A percentile compares a stretch with the other conserved stretches of the same genome.
phyloP scores from a whole-genome alignment of 2,888 invertebrate genomes.

The Amphimallon solstitiale region DNA sequence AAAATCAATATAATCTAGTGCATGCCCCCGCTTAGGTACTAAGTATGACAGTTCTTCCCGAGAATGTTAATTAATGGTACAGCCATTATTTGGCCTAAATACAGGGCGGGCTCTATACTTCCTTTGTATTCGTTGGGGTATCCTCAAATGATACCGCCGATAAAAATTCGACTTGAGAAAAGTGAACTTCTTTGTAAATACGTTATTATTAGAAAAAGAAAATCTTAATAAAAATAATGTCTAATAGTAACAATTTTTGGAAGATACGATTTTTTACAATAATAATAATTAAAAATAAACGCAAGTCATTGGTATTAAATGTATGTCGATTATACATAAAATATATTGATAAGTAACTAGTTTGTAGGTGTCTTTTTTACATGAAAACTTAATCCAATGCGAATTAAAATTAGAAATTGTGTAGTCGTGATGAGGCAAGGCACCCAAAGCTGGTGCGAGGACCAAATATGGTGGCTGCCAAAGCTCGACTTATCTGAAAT shows the following conservation, averaged over 20 bases:
- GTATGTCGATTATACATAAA: constrained; percentile 51
- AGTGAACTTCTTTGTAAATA: constrained; percentile 10
- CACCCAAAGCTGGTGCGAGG: constrained; percentile 62
- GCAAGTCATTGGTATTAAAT: constrained; percentile 40
- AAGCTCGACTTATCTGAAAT: constrained; percentile 47
- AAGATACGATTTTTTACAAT: constrained; percentile 20
- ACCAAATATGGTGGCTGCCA: constrained; percentile 57
- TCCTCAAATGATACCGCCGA: background rate
- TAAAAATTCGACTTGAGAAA: constrained; percentile 20
- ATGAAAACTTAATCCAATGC: constrained; percentile 55
- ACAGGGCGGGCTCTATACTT: constrained; percentile 52
- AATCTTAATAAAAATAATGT: constrained; percentile 16
- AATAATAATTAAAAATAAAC: constrained; percentile 16
- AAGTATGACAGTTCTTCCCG: constrained; percentile 53
- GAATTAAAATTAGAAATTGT: constrained; percentile 52
- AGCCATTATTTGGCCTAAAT: constrained; percentile 57
- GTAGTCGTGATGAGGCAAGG: constrained; percentile 58
- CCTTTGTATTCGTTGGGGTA: constrained; percentile 36
- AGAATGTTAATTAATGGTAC: constrained; percentile 36
- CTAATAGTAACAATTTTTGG: constrained; percentile 10
- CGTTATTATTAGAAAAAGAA: constrained; percentile 14
- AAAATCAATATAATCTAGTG: constrained; percentile 44
- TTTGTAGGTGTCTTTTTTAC: constrained; percentile 60
- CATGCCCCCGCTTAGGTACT: constrained; percentile 51
- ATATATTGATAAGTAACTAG: constrained; percentile 58